A percentile compares a stretch with the other conserved stretches of the same genome.
phyloP scores from a whole-genome alignment of 2,888 invertebrate genomes.

The Phengaris alcon region DNA sequence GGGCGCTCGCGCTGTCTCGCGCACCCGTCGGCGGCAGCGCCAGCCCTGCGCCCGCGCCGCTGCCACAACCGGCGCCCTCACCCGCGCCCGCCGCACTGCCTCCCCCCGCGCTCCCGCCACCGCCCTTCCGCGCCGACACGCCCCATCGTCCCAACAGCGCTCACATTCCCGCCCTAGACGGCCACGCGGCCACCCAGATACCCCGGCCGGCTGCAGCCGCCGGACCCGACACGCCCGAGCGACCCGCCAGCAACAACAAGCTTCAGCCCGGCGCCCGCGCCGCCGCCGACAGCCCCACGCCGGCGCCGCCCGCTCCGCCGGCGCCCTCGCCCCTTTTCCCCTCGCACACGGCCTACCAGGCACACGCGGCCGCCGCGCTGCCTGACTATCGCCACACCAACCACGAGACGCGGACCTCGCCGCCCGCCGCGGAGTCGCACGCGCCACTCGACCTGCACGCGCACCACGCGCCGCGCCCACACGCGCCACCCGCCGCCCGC shows the following conservation, averaged over 20 bases:
- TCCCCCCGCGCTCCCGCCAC: conserved; percentile 82
- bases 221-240: conserved; percentile 67
- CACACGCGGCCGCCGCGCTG: conserved; percentile 69
- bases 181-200: conserved; percentile 68
- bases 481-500: conserved; percentile 46
- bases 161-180: conserved; percentile 69
- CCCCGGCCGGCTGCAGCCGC: conserved; percentile 69
- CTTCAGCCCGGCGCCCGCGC: conserved; percentile 70
- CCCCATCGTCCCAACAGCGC: conserved; percentile 66
- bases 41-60: conserved; percentile 82
- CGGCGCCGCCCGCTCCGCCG: conserved; percentile 68
- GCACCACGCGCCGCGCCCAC: conserved; percentile 54
- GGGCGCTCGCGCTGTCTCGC: conserved; percentile 80
- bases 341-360: conserved; percentile 72
- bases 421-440: conserved; percentile 52
- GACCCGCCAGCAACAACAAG: conserved; percentile 70
- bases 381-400: conserved; percentile 74
- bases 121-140: conserved; percentile 79
- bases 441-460: conserved; percentile 67
- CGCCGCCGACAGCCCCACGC: conserved; percentile 71
- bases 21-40: conserved; percentile 81
- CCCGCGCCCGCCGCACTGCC: conserved; percentile 85
- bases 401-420: conserved; percentile 77
- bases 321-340: conserved; percentile 69
- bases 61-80: conserved; percentile 83